Conservation (phyloP, 2,888 invertebrate genomes). For the Venusia cambrica region DNA sequence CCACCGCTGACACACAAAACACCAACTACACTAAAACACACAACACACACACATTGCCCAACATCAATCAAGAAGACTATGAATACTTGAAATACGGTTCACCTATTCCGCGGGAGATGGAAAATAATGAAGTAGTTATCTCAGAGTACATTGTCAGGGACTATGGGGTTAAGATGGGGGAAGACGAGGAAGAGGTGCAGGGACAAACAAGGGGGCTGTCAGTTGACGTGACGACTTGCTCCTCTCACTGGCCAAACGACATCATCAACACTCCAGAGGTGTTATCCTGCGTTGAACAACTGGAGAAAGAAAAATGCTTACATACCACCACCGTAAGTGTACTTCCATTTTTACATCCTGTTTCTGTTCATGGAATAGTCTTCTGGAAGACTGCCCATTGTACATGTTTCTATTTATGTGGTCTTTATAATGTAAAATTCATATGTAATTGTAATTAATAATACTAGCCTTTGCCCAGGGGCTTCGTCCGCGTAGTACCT, state of each 20-base stretch:
- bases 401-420: no score
- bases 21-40: slow-evolving; percentile 49
- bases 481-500: no score
- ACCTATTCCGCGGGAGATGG: slow-evolving; percentile 63
- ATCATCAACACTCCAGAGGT: slow-evolving; percentile 73
- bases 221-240: slow-evolving; percentile 52
- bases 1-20: slow-evolving; percentile 42
- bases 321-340: slow-evolving; percentile 49
- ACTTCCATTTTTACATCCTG: no score
- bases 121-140: slow-evolving; percentile 55
- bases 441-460: no score
- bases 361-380: no score
- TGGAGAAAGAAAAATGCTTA: slow-evolving; percentile 63
- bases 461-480: no score
- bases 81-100: slow-evolving; percentile 59
- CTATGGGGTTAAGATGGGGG: slow-evolving; percentile 30
- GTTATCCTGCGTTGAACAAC: slow-evolving; percentile 65
- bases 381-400: no score
- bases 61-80: slow-evolving; percentile 66
- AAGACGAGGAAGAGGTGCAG: slow-evolving; percentile 31
- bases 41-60: slow-evolving; percentile 53
- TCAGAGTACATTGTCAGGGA: slow-evolving; percentile 54
- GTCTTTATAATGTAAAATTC: no score
- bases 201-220: slow-evolving; percentile 43
- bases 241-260: slow-evolving; percentile 46